Evolutionary conservation across 2,113 vertebrate species (phyloP), one percentile per base, ranked within the genome.

Genomic region (Paradoxurus hermaphroditus): DNA sequence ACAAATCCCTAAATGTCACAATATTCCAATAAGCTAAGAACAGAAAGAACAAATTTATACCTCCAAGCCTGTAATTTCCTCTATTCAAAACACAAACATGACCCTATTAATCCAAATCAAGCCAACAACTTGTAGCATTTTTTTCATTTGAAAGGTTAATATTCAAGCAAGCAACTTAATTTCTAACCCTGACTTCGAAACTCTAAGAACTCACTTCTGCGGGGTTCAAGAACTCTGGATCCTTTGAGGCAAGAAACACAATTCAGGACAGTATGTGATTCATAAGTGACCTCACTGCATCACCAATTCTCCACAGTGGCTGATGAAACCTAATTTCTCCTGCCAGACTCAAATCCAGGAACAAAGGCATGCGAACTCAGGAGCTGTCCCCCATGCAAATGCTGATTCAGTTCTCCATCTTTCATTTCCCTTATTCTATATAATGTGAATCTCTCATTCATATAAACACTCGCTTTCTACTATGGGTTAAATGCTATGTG

Each of bases 31-130:
- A 21, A 73, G 90, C 68, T 53, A 82, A 94, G 51, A 86, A 83
- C 13, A 67, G 83, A 91, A 90, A 97, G 51, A 97, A 97, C 53
- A 97, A 94, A 95, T 94, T 79, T 85, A 67, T 44, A 77, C 96
- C 90, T 96, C 68, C 46, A 96, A 92, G 88, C 83, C 81, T 95
- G 65, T 81, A 78, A 92, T 97, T 97, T 93, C 94, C 84, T 98
- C 79, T 51, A 59, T 15, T 98, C 56, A 84, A 96, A 93, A 93
- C 59, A 95, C 39, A 95, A 96, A 94, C 39, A 59, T 88, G 70
- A 94, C 81, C 63, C 59, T 96, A 90, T 94, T 95, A 90, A 93
- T 95, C 51, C 70, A 90, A 97, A 95, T 96, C 79, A 92, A 85
- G 92, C 59, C 51, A 95, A 93, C 21, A 90, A 91, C 62, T 72